Conservation (phyloP, 1,140 invertebrate genomes). For the Dreissena polymorpha region DNA sequence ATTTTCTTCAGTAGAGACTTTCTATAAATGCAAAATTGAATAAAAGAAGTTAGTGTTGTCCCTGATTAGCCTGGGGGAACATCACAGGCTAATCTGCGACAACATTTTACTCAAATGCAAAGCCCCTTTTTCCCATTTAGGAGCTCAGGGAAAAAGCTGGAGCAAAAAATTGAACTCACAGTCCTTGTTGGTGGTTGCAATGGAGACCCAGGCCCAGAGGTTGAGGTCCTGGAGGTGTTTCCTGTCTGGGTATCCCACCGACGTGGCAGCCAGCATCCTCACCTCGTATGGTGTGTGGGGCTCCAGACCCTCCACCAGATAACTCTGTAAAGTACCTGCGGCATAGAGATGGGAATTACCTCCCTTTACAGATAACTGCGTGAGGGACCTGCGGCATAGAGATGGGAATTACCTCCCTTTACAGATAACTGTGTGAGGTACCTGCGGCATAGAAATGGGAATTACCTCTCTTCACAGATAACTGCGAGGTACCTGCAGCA, state of each 20-base stretch:
- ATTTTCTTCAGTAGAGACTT: too few species aligned
- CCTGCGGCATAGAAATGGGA: too few species aligned
- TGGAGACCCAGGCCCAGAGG: constrained; percentile 29
- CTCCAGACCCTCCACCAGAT: constrained; percentile 22
- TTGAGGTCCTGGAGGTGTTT: not conserved
- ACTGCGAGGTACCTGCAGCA: too few species aligned
- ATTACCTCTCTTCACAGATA: too few species aligned
- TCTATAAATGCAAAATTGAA: too few species aligned
- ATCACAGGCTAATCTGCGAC: not conserved
- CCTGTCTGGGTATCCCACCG: not conserved
- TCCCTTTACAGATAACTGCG: too few species aligned
- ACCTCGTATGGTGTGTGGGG: constrained; percentile 33
- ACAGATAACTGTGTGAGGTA: too few species aligned
- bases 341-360: not conserved
- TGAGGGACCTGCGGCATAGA: too few species aligned
- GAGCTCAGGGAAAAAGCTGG: too few species aligned
- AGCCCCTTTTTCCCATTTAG: not conserved
- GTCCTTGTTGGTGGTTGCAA: not conserved
- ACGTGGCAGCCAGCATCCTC: constrained; percentile 28
- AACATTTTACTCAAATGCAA: not conserved
- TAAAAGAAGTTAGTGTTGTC: not conserved
- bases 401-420: too few species aligned
- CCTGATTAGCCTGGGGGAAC: not conserved
- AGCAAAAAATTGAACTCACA: too few species aligned
- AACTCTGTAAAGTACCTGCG: not conserved